Conservation (phyloP, 1,140 invertebrate genomes). For the Pseudomyrmex flavicornis region DNA sequence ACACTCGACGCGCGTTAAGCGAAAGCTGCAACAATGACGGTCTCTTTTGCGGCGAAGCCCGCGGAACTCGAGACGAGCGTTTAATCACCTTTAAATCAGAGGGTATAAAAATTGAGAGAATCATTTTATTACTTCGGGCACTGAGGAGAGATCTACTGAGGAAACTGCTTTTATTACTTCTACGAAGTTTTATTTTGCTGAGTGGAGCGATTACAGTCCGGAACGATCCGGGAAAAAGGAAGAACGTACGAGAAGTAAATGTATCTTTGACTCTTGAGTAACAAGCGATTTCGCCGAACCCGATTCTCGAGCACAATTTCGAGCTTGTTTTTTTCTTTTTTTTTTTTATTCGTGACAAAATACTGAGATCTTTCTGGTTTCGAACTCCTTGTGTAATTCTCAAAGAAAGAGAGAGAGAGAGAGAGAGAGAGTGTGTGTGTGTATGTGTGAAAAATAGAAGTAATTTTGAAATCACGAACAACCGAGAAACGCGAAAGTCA, state of each 20-base stretch:
- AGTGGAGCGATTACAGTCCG: not conserved
- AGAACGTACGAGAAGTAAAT: constrained; percentile 6
- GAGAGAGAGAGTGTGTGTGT: not conserved
- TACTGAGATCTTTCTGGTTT: too few species aligned
- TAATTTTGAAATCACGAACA: too few species aligned
- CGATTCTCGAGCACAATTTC: not conserved
- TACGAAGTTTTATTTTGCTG: not conserved
- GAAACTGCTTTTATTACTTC: not conserved
- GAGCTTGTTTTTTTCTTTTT: too few species aligned
- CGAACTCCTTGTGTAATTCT: too few species aligned
- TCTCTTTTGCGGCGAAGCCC: too few species aligned
- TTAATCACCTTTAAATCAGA: not conserved
- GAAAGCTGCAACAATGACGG: not conserved
- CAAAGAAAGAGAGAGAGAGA: not conserved
- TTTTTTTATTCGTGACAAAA: too few species aligned
- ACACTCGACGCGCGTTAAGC: not conserved
- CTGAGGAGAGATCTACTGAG: too few species aligned
- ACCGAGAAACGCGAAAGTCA: too few species aligned
- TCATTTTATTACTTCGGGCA: not conserved
- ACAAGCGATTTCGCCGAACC: not conserved
- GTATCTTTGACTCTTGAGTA: not conserved
- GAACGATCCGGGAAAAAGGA: not conserved
- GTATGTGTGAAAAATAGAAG: too few species aligned
- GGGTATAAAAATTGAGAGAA: not conserved
- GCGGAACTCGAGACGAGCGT: too few species aligned